Evolutionary conservation across 2,797 vertebrate genomes (phyloP), one percentile per base, ranked within the genome.

Genomic region (Florisuga fusca): DNA sequence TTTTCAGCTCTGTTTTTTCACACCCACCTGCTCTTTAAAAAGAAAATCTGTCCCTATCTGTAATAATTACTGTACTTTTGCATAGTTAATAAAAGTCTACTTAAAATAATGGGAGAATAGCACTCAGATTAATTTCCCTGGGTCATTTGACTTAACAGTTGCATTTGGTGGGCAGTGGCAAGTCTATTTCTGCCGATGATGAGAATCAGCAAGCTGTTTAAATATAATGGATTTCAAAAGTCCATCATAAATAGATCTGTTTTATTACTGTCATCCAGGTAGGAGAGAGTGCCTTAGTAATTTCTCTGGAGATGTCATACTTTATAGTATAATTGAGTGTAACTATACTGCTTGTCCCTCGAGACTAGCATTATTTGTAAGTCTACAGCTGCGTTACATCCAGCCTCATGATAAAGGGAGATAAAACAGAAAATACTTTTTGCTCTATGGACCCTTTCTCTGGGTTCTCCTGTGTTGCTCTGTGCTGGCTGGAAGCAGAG

Each of bases 261-360:
- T 97, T 95, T 94, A 96, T 97, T 94, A 90, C 91, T 96, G 94
- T 94, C 96, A 94, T 90, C 83, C 93, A 97, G 96, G 95, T 96
- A 96, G 89, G 95, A 94, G 95, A 95, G 76, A 94, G 74, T 58
- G 93, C 85, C 29, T 3, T 85, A 64, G 87, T 96, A 94, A 96
- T 97, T 96, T 94, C 95, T 96, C 95, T 90, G 84, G 93, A 96
- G 95, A 96, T 96, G 95, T 93, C 95, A 94, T 96, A 91, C 90
- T 96, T 96, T 94, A 96, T 84, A 72, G 95, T 90, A 96, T 96
- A 97, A 96, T 96, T 94, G 93, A 97, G 93, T 97, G 91, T 96
- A 96, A 96, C 94, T 96, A 41, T 82, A 93, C 85, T 84, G 94
- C 91, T 72, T 45, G 68, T 93, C 95, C 91, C 93, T 87, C 3